These are phyloP conservation scores for Antheraea yamamai DNA, from an alignment of 2,888 invertebrate genomes.

Conservation along the genomic window DNA sequence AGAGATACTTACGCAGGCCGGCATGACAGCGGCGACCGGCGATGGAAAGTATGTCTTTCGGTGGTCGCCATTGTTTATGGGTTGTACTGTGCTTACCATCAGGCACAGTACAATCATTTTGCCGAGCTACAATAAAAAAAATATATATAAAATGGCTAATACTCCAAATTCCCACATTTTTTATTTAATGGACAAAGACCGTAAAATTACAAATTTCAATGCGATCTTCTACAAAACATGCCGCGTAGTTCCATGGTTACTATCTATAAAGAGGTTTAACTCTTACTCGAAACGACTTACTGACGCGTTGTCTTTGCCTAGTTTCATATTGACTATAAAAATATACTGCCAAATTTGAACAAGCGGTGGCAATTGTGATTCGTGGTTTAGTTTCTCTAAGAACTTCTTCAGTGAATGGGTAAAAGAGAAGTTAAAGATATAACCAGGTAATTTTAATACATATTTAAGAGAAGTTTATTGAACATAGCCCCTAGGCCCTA, in stretches of 20 bases:
- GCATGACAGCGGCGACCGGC: too few relatives aligned
- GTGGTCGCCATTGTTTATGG: too few relatives aligned
- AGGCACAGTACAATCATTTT: too few relatives aligned
- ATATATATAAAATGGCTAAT: too few relatives aligned
- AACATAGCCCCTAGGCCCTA: too few relatives aligned
- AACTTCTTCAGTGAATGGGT: neutral
- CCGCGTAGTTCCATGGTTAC: constrained; percentile 23
- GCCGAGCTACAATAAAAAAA: too few relatives aligned
- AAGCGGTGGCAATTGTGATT: neutral
- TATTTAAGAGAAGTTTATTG: too few relatives aligned
- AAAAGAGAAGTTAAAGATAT: neutral
- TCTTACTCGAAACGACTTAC: constrained; percentile 18
- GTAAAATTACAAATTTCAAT: constrained; percentile 39
- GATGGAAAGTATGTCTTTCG: too few relatives aligned
- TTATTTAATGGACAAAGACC: constrained; percentile 8
- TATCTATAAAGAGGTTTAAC: constrained; percentile 35
- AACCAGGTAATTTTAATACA: neutral
- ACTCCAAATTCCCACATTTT: neutral
- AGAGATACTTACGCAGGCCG: too few relatives aligned
- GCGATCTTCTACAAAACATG: constrained; percentile 21
- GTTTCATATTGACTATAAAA: constrained; percentile 22
- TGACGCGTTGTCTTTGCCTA: constrained; percentile 20
- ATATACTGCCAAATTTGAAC: constrained; percentile 24
- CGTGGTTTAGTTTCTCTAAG: constrained; percentile 9
- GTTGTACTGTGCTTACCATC: too few relatives aligned